Base-by-base conservation (phyloP, 2,888 invertebrate genomes). In the Drosophila nigritarsus region DNA sequence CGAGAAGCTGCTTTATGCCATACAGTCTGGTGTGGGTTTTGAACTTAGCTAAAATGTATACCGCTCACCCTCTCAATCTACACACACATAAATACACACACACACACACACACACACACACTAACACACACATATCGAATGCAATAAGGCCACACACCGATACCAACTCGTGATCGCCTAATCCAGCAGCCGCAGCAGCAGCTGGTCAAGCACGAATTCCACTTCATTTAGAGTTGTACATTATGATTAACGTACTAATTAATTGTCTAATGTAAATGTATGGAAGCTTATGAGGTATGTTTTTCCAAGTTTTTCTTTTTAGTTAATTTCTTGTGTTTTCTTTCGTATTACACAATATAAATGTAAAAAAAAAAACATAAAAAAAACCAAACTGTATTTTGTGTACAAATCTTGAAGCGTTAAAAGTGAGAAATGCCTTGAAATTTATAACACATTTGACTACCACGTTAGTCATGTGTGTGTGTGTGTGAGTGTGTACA, bases 21-120 rank as follows among this genome's bases (percentile, higher is more conserved):
- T 99, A 90, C 97, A 98, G 93, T 96, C 99, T 73, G 98, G 97
- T 84, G 97, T 98, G 50, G 99, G 99, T 49, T 99, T 99, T 94
- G 99, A 99, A 94, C 95, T 99, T 81, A 97, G 97, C 93, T 97
- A 96, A 95, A 84, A 73, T 75, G 69, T 64, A 38, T 15, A 34
- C 20, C 9, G 30, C 18, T 48, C 8, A 42, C 13, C 27, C 20
- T n/a, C 24, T 53, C 9, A 30, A 30, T 27, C 49, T 24, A 32
- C 53, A 51, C 50, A 48, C 36, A 27, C 18, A 40, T 45, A 20
- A 15, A 42, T 55, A 55, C 24, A 61, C 54, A 84, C 80, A 83
- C 8, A 42, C 59, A 55, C 24, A 61, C 54, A 84, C 80, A 83
- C 8, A 42, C 50, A 54, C 53, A 42, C n/a, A 42, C 49, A 58